Percentiles rank a stretch among this genome's conserved stretches.
Conservation (phyloP, 2,797 vertebrate genomes). For the Morus bassanus region DNA sequence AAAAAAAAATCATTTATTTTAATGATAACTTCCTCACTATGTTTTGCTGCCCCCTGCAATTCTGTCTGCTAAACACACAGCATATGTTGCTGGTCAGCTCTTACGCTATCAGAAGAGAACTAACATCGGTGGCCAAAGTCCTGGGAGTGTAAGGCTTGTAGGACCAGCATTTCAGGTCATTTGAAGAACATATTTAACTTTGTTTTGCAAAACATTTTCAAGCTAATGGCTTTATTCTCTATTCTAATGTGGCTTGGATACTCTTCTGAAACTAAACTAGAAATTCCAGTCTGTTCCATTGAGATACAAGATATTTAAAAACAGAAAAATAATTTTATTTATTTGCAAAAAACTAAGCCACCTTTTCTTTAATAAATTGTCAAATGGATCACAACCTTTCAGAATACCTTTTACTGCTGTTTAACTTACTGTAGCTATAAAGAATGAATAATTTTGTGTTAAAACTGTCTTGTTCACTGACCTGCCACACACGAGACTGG, state of each 20-base stretch:
- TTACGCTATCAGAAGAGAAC: not conserved
- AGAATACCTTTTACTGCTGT: not conserved
- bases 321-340: not conserved
- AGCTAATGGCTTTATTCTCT: not conserved
- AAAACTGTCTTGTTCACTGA: not conserved
- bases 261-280: not conserved
- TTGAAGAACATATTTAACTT: not conserved
- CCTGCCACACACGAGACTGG: not conserved
- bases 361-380: not conserved
- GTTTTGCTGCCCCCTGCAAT: not conserved
- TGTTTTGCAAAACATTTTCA: not conserved
- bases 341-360: not conserved
- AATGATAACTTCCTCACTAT: rapidly evolving
- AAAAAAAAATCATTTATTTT: not conserved
- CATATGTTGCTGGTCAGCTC: not conserved
- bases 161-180: not conserved
- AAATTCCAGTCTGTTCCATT: not conserved
- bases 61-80: not conserved
- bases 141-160: not conserved
- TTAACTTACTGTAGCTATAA: not conserved
- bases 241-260: not conserved
- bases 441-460: not conserved
- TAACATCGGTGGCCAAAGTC: not conserved
- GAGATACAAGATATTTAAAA: not conserved
- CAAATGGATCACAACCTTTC: not conserved